Evolutionary conservation across 1,140 invertebrate species (phyloP).

Genomic region (Heliconius hermathena): DNA sequence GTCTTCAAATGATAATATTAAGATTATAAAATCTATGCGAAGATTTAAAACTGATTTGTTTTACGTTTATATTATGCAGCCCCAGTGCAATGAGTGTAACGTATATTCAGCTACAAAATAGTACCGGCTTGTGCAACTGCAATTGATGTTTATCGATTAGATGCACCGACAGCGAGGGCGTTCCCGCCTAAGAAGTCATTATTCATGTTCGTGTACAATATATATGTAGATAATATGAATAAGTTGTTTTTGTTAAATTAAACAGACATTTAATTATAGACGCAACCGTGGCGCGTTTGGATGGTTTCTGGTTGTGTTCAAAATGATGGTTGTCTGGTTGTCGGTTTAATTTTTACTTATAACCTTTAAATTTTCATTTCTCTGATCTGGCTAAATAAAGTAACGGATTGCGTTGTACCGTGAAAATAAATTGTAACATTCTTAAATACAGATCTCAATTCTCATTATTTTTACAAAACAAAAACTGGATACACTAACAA

Average conservation of each 20-base stretch:
- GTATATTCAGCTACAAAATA: conserved; percentile 6
- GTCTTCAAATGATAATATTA: not conserved
- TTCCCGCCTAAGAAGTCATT: conserved; percentile 36
- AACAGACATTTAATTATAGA: not conserved
- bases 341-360: too few species aligned
- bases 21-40: not conserved
- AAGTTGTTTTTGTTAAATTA: conserved; percentile 13
- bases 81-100: conserved; percentile 18
- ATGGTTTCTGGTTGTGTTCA: not conserved
- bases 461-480: not conserved
- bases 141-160: conserved; percentile 67
- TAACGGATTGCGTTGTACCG: too few species aligned
- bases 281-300: not conserved
- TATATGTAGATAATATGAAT: conserved; percentile 1
- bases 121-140: conserved; percentile 17
- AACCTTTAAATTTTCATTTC: not conserved
- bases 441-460: not conserved
- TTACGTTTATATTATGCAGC: not conserved
- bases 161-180: conserved; percentile 50
- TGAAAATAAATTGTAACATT: too few species aligned
- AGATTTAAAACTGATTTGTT: not conserved
- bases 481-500: not conserved
- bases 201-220: conserved; percentile 22
- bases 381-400: not conserved
- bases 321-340: too few species aligned